Percentiles rank a stretch among this genome's conserved stretches.
Evolutionary conservation across 1,140 invertebrate genomes (phyloP).

Genomic region (Caligus rogercresseyi): DNA sequence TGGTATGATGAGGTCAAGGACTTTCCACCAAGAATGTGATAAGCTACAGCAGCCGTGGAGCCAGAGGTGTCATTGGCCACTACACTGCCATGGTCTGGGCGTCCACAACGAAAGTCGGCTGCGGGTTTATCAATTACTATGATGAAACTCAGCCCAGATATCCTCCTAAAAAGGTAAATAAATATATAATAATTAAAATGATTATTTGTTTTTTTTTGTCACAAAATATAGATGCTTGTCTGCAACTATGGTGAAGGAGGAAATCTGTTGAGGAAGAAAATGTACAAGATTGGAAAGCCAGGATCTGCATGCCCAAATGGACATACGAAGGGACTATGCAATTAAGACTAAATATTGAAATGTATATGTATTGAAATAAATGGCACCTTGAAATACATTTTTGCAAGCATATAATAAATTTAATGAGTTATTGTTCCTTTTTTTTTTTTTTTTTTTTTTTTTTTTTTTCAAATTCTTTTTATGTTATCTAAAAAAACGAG

Average conservation of each 20-base stretch:
- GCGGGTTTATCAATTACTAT: slow-evolving; percentile 49
- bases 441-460: too few species aligned
- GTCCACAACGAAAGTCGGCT: slow-evolving; percentile 52
- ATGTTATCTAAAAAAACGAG: too few species aligned
- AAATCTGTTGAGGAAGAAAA: slow-evolving; percentile 25
- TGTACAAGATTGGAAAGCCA: slow-evolving; percentile 27
- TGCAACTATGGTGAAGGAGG: slow-evolving; percentile 26
- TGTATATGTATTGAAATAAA: too few species aligned
- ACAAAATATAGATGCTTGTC: slow-evolving; percentile 23
- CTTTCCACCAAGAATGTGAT: not conserved
- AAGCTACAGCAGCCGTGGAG: not conserved
- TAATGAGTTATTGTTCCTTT: too few species aligned
- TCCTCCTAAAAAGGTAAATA: not conserved
- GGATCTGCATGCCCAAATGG: slow-evolving; percentile 27
- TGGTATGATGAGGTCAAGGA: not conserved
- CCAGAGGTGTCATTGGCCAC: slow-evolving; percentile 43
- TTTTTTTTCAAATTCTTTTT: too few species aligned
- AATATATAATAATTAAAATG: slow-evolving; percentile 3
- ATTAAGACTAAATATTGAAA: too few species aligned
- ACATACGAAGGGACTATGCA: not conserved
- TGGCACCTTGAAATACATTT: too few species aligned
- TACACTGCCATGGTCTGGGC: slow-evolving; percentile 72
- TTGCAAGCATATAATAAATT: too few species aligned
- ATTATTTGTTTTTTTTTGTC: slow-evolving; percentile 22
- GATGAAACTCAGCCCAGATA: slow-evolving; percentile 24